These are phyloP conservation scores for Crematogaster levior DNA, from an alignment of 2,888 invertebrate species.

Conservation along the genomic window DNA sequence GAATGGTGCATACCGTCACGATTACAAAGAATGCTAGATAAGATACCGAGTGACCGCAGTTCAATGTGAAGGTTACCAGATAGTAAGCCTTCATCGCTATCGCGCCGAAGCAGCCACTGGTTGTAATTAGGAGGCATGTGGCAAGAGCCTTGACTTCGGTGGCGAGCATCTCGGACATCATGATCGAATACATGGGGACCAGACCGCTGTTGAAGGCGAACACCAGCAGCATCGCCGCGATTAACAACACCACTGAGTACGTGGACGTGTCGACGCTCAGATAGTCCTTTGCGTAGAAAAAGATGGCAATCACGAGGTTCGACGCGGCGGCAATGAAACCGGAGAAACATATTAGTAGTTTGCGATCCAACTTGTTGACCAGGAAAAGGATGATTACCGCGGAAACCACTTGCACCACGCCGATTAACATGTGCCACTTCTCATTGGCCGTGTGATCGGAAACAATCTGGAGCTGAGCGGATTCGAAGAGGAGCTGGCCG, in stretches of 20 bases:
- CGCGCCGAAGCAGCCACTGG: slow-evolving; percentile 63
- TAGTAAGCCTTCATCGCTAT: slow-evolving; percentile 73
- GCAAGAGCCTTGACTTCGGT: slow-evolving; percentile 75
- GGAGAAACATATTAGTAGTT: slow-evolving; percentile 85
- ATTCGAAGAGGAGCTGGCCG: slow-evolving; percentile 85
- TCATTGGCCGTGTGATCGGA: slow-evolving; percentile 75
- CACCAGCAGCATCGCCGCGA: slow-evolving; percentile 69
- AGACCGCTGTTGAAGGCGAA: slow-evolving; percentile 75
- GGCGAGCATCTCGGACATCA: slow-evolving; percentile 76
- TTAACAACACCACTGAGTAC: slow-evolving; percentile 67
- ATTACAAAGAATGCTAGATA: slow-evolving; percentile 70
- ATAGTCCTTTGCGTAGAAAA: slow-evolving; percentile 75
- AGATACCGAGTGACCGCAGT: slow-evolving; percentile 69
- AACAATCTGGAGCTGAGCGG: slow-evolving; percentile 63
- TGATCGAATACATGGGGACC: slow-evolving; percentile 65
- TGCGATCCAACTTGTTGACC: slow-evolving; percentile 85
- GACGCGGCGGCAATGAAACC: slow-evolving; percentile 68
- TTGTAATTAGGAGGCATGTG: slow-evolving; percentile 64
- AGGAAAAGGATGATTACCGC: slow-evolving; percentile 79
- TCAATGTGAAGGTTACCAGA: slow-evolving; percentile 69
- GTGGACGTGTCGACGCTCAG: slow-evolving; percentile 55
- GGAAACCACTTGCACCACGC: slow-evolving; percentile 77
- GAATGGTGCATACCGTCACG: slow-evolving; percentile 57
- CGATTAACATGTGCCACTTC: slow-evolving; percentile 77
- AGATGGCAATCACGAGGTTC: slow-evolving; percentile 70